These are phyloP conservation scores for Phthorimaea operculella DNA, from an alignment of 1,140 invertebrate genomes.

Conservation along the genomic window DNA sequence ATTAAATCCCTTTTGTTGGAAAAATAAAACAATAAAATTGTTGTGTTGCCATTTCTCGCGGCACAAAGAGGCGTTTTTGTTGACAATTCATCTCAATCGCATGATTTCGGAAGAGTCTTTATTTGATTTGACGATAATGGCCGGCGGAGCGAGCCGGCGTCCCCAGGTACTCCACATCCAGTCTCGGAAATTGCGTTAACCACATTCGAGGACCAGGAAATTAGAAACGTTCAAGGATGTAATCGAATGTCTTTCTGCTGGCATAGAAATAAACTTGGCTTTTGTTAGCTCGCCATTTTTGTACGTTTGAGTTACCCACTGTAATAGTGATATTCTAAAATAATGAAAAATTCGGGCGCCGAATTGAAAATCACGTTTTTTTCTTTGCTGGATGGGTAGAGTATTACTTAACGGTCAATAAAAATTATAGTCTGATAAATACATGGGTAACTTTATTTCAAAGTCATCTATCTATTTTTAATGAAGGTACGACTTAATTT, in stretches of 20 bases:
- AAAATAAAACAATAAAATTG: background rate
- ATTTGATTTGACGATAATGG: conserved; percentile 52
- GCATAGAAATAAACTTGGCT: conserved; percentile 39
- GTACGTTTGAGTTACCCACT: conserved; percentile 6
- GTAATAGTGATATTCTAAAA: no score
- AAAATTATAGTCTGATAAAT: no score
- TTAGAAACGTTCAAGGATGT: conserved; percentile 63
- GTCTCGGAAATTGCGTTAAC: conserved; percentile 63
- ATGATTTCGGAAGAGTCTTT: conserved; percentile 39
- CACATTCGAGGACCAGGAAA: conserved; percentile 61
- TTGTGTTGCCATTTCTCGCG: conserved; percentile 2
- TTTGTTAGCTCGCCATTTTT: conserved; percentile 23
- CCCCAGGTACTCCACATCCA: conserved; percentile 38
- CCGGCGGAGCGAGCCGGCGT: conserved; percentile 25
- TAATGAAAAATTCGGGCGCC: no score
- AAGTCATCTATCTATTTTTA: no score
- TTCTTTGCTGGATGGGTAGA: no score
- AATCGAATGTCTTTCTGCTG: conserved; percentile 56
- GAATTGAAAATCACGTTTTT: no score
- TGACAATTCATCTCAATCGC: conserved; percentile 36
- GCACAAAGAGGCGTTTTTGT: conserved; percentile 13
- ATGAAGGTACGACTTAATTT: no score
- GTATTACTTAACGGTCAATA: no score
- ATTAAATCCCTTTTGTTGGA: no score
- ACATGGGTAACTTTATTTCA: no score